phyloP scores from a whole-genome alignment of 92 coral and sea anemone species.

The Umimayanthus chanpuru region DNA sequence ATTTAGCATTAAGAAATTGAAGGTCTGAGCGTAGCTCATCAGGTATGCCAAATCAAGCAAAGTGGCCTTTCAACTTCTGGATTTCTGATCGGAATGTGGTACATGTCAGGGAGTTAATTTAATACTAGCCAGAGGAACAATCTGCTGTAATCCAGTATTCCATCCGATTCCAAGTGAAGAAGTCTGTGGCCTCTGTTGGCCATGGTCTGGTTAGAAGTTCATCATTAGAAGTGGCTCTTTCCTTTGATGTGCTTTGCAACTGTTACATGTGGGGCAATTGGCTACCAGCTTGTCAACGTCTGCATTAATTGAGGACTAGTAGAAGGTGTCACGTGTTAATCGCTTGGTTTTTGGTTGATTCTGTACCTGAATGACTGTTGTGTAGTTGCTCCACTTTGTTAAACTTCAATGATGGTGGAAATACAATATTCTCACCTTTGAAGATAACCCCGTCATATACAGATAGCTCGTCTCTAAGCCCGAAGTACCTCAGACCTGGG shows the following conservation, averaged over 20 bases:
- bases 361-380: slow-evolving; percentile 27
- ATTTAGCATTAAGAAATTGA: slow-evolving; percentile 52
- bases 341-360: slow-evolving; percentile 29
- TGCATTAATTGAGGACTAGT: background rate
- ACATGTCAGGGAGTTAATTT: slow-evolving; percentile 16
- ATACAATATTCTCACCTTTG: slow-evolving; percentile 37
- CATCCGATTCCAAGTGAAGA: slow-evolving; percentile 40
- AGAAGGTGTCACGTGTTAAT: slow-evolving; percentile 20
- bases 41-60: slow-evolving; percentile 49
- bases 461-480: slow-evolving; percentile 26
- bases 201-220: slow-evolving; percentile 52
- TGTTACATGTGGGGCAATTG: background rate
- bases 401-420: background rate
- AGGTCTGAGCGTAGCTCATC: slow-evolving; percentile 32
- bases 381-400: slow-evolving; percentile 19
- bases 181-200: slow-evolving; percentile 22
- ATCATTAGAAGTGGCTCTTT: slow-evolving; percentile 44
- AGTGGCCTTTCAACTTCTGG: slow-evolving; percentile 21
- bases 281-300: background rate
- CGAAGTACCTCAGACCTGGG: slow-evolving; percentile 23
- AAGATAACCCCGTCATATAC: slow-evolving; percentile 27
- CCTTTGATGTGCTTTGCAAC: slow-evolving; percentile 11
- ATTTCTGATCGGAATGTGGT: background rate
- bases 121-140: slow-evolving; percentile 49
- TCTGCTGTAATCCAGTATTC: slow-evolving; percentile 23